Evolutionary conservation across 2,888 invertebrate genomes (phyloP).

Genomic region (Tenthredo distinguenda): DNA sequence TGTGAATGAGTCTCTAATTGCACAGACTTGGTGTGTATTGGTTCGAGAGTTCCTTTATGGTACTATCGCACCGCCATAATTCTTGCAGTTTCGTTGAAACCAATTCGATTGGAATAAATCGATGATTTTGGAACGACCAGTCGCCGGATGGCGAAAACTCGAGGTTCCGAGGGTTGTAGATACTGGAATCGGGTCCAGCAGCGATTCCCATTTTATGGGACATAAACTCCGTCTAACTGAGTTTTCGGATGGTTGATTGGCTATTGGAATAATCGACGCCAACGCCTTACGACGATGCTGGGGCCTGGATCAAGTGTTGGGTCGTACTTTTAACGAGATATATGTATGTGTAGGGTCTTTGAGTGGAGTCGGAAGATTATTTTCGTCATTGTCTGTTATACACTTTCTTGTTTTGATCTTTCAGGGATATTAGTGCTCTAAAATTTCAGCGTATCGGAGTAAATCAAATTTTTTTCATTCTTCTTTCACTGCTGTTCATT

Average conservation of each 20-base stretch:
- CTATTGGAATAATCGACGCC: conserved; percentile 63
- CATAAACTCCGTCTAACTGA: conserved; percentile 68
- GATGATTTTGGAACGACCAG: conserved; percentile 1
- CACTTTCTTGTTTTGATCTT: background rate
- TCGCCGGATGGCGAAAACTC: background rate
- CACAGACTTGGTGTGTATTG: background rate
- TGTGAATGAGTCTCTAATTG: background rate
- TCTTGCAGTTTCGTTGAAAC: background rate
- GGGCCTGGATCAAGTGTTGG: conserved; percentile 61
- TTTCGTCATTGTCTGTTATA: background rate
- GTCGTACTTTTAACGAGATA: background rate
- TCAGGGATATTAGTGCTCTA: background rate
- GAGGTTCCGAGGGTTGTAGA: conserved; percentile 11
- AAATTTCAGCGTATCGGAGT: conserved; percentile 64
- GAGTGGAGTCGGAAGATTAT: background rate
- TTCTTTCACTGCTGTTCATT: background rate
- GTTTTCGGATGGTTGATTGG: conserved; percentile 69
- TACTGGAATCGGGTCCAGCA: conserved; percentile 43
- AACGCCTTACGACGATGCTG: conserved; percentile 63
- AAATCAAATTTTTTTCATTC: conserved; percentile 60
- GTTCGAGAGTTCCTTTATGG: background rate
- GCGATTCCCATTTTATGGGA: conserved; percentile 70
- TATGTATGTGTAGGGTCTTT: background rate
- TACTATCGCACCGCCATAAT: background rate
- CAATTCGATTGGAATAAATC: conserved; percentile 46